Conservation (phyloP, 2,113 vertebrate genomes). For the Daubentonia madagascariensis region DNA sequence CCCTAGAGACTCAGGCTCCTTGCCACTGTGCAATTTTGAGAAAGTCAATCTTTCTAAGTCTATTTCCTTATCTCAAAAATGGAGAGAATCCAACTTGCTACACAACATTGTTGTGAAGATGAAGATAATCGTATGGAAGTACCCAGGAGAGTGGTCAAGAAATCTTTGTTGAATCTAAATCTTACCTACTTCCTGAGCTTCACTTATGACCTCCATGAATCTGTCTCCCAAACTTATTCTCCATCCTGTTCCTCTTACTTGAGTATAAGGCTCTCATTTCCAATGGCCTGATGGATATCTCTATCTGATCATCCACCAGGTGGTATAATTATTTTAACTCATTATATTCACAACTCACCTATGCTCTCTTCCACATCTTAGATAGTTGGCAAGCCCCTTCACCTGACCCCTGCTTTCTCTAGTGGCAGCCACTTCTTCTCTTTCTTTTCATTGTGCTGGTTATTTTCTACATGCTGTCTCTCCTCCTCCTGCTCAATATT, state of each 20-base stretch:
- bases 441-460: background rate
- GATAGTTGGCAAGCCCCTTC: background rate
- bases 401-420: background rate
- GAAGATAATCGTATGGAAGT: background rate
- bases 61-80: background rate
- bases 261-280: background rate
- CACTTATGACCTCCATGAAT: no score
- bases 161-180: background rate
- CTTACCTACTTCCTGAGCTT: background rate
- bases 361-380: background rate
- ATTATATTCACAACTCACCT: background rate
- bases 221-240: background rate
- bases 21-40: background rate
- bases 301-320: background rate
- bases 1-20: background rate
- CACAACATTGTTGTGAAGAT: background rate
- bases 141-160: background rate
- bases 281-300: background rate
- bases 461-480: background rate
- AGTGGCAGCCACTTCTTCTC: background rate
- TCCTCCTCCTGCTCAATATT: background rate
- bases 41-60: background rate
- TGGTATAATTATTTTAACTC: background rate
- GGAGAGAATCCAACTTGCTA: background rate
- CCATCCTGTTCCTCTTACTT: background rate